Evolutionary conservation across 2,888 invertebrate genomes (phyloP).

Genomic region (Serripes groenlandicus): DNA sequence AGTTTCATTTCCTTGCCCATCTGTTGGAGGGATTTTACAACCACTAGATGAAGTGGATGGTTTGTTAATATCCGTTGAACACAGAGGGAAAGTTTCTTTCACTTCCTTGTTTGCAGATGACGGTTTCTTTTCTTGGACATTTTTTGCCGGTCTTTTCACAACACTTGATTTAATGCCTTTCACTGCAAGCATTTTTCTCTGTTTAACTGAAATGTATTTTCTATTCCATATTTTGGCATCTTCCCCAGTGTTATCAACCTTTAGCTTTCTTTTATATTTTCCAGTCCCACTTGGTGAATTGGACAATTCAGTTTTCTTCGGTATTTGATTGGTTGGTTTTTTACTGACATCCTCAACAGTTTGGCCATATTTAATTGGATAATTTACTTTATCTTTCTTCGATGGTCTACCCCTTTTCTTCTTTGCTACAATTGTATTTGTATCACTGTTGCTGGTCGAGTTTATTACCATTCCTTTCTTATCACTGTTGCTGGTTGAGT

Average conservation of each 20-base stretch:
- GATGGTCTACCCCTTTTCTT: neutral
- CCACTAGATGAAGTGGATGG: neutral
- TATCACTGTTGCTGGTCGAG: neutral
- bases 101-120: neutral
- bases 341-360: neutral
- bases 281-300: neutral
- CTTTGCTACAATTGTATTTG: neutral
- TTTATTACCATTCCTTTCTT: no score
- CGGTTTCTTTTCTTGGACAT: neutral
- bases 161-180: neutral
- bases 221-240: conserved; percentile 21
- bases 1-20: neutral
- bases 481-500: no score
- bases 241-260: neutral
- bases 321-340: neutral
- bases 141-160: neutral
- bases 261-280: neutral
- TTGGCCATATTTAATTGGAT: no score
- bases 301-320: neutral
- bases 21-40: neutral
- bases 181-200: conserved; percentile 10
- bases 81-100: neutral
- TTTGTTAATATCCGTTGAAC: neutral
- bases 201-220: conserved; percentile 49
- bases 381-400: conserved; percentile 13